Base-by-base conservation (phyloP, 2,113 vertebrate species). In the Paradisaea rubra region DNA sequence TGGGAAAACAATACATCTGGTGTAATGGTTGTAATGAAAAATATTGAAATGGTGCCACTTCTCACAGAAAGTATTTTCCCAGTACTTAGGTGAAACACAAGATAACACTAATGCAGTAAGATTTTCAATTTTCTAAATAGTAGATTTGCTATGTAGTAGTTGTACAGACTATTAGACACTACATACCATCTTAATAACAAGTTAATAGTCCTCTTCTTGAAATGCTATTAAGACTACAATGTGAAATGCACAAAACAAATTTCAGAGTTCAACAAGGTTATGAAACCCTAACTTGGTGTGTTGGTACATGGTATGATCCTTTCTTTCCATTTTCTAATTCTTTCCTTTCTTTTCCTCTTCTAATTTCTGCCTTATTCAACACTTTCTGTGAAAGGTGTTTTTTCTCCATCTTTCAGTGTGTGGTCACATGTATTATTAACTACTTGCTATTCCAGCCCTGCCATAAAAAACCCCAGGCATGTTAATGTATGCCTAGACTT, bases 401-500 rank as follows among this genome's bases (percentile, higher is more conserved):
- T 72, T 19, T 61, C 33, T 70, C 44, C 15, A 14, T 87, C 66
- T 89, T 77, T 91, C 45, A 39, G 33, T 63, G 27, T 94, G 59
- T 81, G 68, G 86, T 73, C 69, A 59, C 15, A 64, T 88, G 28
- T 63, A 78, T 93, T 96, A 95, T 93, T 93, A 84, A 91, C 31
- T 64, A 88, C 60, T 77, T 82, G 30, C 47, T 83, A 52, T 81
- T 96, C 71, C 56, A 90, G 50, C 56, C n/a, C 19, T 92, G 53
- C 53, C 72, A 57, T 84, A 66, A 81, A 92, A 74, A 15, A 19
- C 6, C 7, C 28, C 42, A 42, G 25, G 11, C 56, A 53, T 15
- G n/a, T 47, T 86, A 83, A 88, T 44, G 11, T 86, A 35, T 57
- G 8, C 53, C 53, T 71, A 49, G 81, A n/a, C 37, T 79, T 91